Evolutionary conservation across 1,140 invertebrate species (phyloP).

Genomic region (Drosophila nikananu): DNA sequence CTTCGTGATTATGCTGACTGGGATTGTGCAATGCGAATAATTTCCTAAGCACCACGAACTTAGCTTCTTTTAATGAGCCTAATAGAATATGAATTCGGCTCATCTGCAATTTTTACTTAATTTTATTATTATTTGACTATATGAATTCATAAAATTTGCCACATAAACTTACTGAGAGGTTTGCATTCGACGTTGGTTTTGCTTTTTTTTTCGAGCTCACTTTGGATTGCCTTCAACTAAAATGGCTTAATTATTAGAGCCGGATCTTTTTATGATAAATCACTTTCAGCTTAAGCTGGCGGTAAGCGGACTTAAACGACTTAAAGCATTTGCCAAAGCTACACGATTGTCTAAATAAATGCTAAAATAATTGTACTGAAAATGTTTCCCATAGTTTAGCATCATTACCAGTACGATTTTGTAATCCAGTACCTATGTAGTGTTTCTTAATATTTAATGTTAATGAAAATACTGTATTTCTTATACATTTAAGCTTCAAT

Average conservation of each 20-base stretch:
- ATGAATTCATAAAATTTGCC: neutral
- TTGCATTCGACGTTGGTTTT: neutral
- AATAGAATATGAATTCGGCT: neutral
- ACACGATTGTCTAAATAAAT: neutral
- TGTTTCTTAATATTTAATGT: neutral
- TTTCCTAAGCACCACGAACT: neutral
- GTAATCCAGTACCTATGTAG: neutral
- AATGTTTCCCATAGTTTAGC: conserved; percentile 6
- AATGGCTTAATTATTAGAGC: conserved; percentile 2
- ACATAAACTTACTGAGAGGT: neutral
- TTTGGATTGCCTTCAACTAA: neutral
- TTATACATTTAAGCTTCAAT: too few species aligned
- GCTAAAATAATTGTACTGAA: neutral
- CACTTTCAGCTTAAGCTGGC: neutral
- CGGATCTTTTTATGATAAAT: conserved; percentile 19
- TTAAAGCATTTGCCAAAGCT: neutral
- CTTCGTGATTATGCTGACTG: neutral
- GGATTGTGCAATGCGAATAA: neutral
- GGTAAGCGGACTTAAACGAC: conserved; percentile 11
- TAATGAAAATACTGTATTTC: neutral
- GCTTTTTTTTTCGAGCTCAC: neutral
- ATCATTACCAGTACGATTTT: neutral
- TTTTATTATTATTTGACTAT: neutral
- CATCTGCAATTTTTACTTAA: neutral
- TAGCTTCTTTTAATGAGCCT: neutral